phyloP scores from a whole-genome alignment of 2,113 vertebrate genomes.

The Sinocyclocheilus anshuiensis region DNA sequence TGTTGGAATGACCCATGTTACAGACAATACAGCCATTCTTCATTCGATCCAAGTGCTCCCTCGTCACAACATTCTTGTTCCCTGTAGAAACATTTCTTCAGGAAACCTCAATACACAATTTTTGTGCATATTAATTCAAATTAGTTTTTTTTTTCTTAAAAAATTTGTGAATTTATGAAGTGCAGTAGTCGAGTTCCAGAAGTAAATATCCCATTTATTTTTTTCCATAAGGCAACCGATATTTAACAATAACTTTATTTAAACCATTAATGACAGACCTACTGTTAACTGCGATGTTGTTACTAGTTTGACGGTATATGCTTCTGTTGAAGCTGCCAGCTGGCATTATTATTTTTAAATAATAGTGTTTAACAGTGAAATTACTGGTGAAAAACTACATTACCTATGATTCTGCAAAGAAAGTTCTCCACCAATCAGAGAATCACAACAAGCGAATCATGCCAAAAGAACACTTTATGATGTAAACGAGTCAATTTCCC shows the following conservation, averaged over 20 bases:
- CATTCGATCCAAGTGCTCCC: slow-evolving; percentile 95
- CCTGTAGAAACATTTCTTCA: slow-evolving; percentile 71
- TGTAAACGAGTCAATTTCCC: neutral
- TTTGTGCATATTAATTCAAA: neutral
- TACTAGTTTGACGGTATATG: neutral
- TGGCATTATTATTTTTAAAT: neutral
- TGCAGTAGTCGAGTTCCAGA: neutral
- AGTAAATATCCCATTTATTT: neutral
- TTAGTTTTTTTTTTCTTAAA: neutral
- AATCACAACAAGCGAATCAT: neutral
- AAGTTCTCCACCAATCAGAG: neutral
- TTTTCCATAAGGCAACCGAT: neutral
- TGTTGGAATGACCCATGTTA: slow-evolving; percentile 99
- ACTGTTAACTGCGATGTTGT: neutral
- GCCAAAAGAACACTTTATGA: neutral
- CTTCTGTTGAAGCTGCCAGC: neutral
- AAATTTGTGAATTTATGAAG: neutral
- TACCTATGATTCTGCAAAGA: neutral
- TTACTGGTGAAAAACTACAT: neutral
- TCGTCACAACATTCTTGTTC: slow-evolving; percentile 96
- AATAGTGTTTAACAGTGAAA: neutral
- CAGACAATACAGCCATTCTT: slow-evolving; percentile 98
- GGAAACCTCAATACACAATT: neutral
- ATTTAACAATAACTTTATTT: neutral
- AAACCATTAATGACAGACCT: neutral